phyloP scores from a whole-genome alignment of 1,140 invertebrate genomes.

The Temnothorax longispinosus region DNA sequence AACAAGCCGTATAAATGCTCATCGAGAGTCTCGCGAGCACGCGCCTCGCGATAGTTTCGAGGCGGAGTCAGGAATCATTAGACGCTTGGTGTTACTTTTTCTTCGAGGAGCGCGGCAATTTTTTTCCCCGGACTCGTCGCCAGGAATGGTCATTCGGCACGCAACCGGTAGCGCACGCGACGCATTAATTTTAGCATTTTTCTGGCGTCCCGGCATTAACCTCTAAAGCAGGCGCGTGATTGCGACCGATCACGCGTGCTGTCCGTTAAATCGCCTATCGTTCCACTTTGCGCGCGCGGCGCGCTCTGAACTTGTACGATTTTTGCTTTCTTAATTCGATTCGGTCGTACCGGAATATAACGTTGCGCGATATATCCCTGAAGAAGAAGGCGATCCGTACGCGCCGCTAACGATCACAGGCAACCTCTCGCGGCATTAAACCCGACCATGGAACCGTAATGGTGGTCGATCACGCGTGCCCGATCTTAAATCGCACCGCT shows the following conservation, averaged over 20 bases:
- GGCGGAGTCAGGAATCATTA: constrained; percentile 33
- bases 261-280: constrained; percentile 59
- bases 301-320: constrained; percentile 36
- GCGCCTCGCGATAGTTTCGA: neutral
- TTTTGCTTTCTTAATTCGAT: constrained; percentile 56
- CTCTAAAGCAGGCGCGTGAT: constrained; percentile 69
- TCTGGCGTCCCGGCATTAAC: constrained; percentile 63
- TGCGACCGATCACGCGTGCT: constrained; percentile 68
- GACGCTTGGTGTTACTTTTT: constrained; percentile 17
- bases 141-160: constrained; percentile 71
- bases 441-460: constrained; percentile 46
- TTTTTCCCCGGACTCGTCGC: constrained; percentile 30
- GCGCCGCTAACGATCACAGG: constrained; percentile 45
- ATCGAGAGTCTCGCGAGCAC: constrained; percentile 29
- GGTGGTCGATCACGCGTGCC: constrained; percentile 59
- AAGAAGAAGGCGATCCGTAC: constrained; percentile 17
- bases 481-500: constrained; percentile 54
- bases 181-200: constrained; percentile 74
- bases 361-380: constrained; percentile 15
- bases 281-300: constrained; percentile 56
- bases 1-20: constrained; percentile 12
- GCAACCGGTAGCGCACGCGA: constrained; percentile 76
- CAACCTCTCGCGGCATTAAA: constrained; percentile 51
- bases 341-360: constrained; percentile 39
- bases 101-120: neutral